Evolutionary conservation across 2,113 vertebrate genomes (phyloP), one percentile per base, ranked within the genome.

Genomic region (Lepus timidus): DNA sequence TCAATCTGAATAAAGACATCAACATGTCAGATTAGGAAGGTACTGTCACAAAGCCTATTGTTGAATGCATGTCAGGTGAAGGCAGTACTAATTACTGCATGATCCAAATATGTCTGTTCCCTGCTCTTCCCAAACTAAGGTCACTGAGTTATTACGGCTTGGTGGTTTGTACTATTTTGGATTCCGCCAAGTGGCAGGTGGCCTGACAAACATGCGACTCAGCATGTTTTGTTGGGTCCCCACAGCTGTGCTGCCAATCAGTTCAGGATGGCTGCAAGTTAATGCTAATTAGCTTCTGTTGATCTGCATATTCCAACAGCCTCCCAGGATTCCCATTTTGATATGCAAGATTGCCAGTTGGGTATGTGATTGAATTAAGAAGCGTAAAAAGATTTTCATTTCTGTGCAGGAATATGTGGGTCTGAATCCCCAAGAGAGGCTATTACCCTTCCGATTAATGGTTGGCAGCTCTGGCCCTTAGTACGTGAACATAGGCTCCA

Each of bases 251-350:
- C 98, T 98, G 98, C 98, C 98, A 98, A 98, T 98, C 98, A 98
- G 98, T 98, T 98, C 97, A 92, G 98, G 98, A 98, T 98, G 98
- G 98, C 98, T 98, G 98, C 98, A 97, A 98, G 98, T 98, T 98
- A 98, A 98, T 98, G 98, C 98, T 98, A 99, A 99, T 99, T 98
- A 99, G 98, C 98, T 99, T 99, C 98, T 99, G 98, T 98, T 98
- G 98, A 98, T 98, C 98, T 98, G 98, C 98, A 99, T 98, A 98
- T 98, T 98, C 97, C 98, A 98, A 97, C 98, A 98, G 98, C 98
- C 98, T 98, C 98, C 98, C 97, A 98, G 98, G 98, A 98, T 98
- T 98, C 98, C 98, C 98, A 96, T 98, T 98, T 98, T 98, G 98
- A 98, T 98, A 98, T 98, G 98, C 98, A 98, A 98, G 98, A 97